Evolutionary conservation across 1,140 invertebrate genomes (phyloP), one percentile per base, ranked within the genome.

Genomic region (Drosophila ambigua): DNA sequence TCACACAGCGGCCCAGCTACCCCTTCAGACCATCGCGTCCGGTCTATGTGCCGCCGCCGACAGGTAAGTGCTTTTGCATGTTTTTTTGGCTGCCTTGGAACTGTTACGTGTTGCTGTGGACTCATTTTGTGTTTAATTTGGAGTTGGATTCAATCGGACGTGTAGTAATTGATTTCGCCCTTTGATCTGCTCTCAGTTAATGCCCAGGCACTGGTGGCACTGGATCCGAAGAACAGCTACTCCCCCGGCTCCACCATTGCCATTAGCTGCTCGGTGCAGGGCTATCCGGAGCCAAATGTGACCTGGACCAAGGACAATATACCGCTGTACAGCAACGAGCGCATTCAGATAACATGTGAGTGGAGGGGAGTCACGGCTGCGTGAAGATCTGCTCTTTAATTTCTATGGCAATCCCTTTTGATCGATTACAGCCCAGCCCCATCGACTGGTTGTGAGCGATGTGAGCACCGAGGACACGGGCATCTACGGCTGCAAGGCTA

Each of bases 271-370:
- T 93, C 94, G 6, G 95, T 96, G 9, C 94, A 95, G 52, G 97
- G 97, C 3, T 95, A 95, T 92, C 96, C 97, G 1, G 91, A 92
- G 41, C 96, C 96, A 4, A 92, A 93, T 60, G 95, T 97, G 0
- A 92, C 93, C 43, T 98, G 97, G 97, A 96, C 94, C 80, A 97
- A 97, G 92, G 95, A 97, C 85, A 93, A 94, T 44, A 83, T 92
- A 35, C 92, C 91, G 3, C 28, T 93, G 11, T 51, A 79, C 20
- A 54, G 64, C 23, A 77, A 63, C 16, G 67, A 84, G 9, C 90
- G 84, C 4, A 65, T 91, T n/a, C 84, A 89, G 63, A 90, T 91
- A 6, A 89, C 72, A 57, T 35, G 89, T 91, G 49, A 71, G 68
- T 62, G 1, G 4, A 39, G 11, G 26, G 23, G 16, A 20, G 20